These are phyloP conservation scores for Brenthis ino DNA, from an alignment of 2,888 invertebrate species.

Conservation along the genomic window DNA sequence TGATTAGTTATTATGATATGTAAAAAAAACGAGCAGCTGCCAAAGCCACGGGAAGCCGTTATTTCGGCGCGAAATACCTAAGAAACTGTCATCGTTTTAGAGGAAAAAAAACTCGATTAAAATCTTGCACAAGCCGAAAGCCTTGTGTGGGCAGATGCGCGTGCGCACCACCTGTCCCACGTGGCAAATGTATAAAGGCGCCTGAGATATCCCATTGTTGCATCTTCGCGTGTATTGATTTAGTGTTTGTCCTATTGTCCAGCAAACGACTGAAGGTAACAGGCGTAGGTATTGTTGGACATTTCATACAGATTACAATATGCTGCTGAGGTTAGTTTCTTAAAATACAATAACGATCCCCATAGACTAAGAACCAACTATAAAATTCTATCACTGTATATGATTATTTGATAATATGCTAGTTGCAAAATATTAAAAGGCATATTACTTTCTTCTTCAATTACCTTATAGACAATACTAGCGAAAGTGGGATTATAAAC, in stretches of 20 bases:
- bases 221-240: conserved; percentile 64
- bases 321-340: not conserved
- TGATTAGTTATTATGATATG: conserved; percentile 37
- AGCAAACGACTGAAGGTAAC: not conserved
- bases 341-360: no score
- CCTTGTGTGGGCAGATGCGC: conserved; percentile 68
- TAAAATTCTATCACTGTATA: no score
- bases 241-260: conserved; percentile 43
- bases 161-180: conserved; percentile 79
- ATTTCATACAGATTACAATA: not conserved
- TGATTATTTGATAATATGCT: no score
- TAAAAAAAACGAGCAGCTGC: conserved; percentile 54
- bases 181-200: conserved; percentile 73
- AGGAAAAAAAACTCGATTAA: conserved; percentile 69
- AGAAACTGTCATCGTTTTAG: conserved; percentile 69
- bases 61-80: conserved; percentile 70
- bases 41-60: conserved; percentile 55
- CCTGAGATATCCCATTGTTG: conserved; percentile 64
- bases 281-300: not conserved
- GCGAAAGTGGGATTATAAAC: no score
- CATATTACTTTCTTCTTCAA: no score
- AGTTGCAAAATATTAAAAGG: no score
- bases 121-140: conserved; percentile 77
- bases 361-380: no score
- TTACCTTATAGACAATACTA: no score